Percentiles rank a stretch among this genome's conserved stretches.
Conservation (phyloP, 92 coral and sea anemone genomes). For the Plumapathes pennacea region DNA sequence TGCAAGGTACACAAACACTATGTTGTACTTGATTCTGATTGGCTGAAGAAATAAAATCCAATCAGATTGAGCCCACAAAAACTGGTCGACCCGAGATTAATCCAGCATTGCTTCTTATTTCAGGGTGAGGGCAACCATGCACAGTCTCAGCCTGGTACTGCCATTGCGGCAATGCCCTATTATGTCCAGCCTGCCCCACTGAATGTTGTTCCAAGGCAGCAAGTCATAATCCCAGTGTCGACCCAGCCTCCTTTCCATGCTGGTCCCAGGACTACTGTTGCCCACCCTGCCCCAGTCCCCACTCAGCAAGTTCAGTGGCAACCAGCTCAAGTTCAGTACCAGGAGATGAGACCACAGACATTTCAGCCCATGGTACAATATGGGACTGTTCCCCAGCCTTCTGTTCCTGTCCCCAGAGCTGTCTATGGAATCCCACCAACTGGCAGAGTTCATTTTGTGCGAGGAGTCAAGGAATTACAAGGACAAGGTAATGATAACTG, state of each 20-base stretch:
- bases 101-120: neutral
- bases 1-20: too few relatives aligned
- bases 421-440: conserved; percentile 57
- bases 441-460: conserved; percentile 65
- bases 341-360: conserved; percentile 68
- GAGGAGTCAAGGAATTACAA: conserved; percentile 60
- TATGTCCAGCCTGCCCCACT: conserved; percentile 72
- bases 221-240: conserved; percentile 72
- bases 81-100: neutral
- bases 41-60: too few relatives aligned
- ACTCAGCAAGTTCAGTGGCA: conserved; percentile 87
- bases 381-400: conserved; percentile 70
- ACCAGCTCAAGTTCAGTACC: conserved; percentile 75
- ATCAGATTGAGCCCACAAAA: neutral
- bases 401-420: conserved; percentile 51
- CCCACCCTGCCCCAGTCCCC: conserved; percentile 60
- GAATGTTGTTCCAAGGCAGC: conserved; percentile 79
- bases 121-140: conserved; percentile 51
- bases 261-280: conserved; percentile 59
- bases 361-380: conserved; percentile 79
- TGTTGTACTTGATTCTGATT: too few relatives aligned
- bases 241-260: conserved; percentile 76
- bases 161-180: conserved; percentile 79
- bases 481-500: conserved; percentile 25
- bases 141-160: conserved; percentile 68